phyloP scores from a whole-genome alignment of 2,888 invertebrate species.

The Halictus ligatus region DNA sequence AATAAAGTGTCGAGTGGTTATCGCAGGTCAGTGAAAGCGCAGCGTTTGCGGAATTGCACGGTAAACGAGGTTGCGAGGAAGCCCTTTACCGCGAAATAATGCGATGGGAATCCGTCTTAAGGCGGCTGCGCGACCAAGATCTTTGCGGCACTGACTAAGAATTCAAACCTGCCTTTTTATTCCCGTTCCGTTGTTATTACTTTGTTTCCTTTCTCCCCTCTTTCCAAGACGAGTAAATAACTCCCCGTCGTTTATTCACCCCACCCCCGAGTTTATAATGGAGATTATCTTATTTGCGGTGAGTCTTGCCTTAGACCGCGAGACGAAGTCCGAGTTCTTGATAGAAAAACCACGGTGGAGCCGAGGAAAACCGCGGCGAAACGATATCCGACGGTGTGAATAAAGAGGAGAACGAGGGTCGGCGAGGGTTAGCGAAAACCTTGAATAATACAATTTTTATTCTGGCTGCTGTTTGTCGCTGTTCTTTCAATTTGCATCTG shows the following conservation, averaged over 20 bases:
- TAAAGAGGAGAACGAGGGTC: slow-evolving; percentile 5
- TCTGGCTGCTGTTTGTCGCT: slow-evolving; percentile 11
- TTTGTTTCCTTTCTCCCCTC: slow-evolving; percentile 77
- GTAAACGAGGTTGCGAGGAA: slow-evolving; percentile 57
- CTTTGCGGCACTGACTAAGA: slow-evolving; percentile 56
- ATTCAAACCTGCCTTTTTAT: slow-evolving; percentile 75
- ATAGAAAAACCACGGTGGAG: slow-evolving; percentile 37
- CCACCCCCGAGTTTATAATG: slow-evolving; percentile 82
- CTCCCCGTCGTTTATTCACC: slow-evolving; percentile 81
- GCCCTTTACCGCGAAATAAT: slow-evolving; percentile 67
- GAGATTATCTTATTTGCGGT: slow-evolving; percentile 83
- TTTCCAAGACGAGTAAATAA: slow-evolving; percentile 80
- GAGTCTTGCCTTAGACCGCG: slow-evolving; percentile 71
- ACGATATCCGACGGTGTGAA: slow-evolving; percentile 16
- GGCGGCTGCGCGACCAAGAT: slow-evolving; percentile 64
- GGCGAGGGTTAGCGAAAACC: not conserved
- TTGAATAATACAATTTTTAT: not conserved
- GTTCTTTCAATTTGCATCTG: not conserved
- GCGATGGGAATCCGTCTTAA: slow-evolving; percentile 43
- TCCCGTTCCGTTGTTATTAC: slow-evolving; percentile 79
- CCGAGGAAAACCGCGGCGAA: slow-evolving; percentile 20
- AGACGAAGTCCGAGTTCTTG: slow-evolving; percentile 52
- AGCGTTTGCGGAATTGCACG: slow-evolving; percentile 46
- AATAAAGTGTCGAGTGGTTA: slow-evolving; percentile 4
- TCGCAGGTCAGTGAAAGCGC: slow-evolving; percentile 17